Evolutionary conservation across 2,113 vertebrate species (phyloP).

Genomic region (Bathybates hornii): DNA sequence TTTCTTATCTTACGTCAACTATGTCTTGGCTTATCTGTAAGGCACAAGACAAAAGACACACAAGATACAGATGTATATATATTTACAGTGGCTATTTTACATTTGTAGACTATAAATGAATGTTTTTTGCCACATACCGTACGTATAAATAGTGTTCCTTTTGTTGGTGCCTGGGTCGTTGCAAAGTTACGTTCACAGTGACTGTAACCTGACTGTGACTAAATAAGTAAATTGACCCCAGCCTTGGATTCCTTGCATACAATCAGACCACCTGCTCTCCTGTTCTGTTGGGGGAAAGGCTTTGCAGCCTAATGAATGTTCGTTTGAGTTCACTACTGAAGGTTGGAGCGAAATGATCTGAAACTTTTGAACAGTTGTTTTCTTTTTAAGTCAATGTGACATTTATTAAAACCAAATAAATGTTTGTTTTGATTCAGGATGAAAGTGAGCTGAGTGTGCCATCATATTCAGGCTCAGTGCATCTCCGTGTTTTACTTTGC

Average conservation of each 20-base stretch:
- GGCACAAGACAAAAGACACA: not conserved
- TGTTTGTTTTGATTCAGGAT: not conserved
- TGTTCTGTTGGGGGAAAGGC: not conserved
- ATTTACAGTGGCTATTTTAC: not conserved
- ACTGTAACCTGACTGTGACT: conserved; percentile 21
- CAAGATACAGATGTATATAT: not conserved
- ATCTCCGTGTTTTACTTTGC: conserved; percentile 12
- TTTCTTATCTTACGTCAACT: conserved; percentile 11
- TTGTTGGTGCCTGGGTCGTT: not conserved
- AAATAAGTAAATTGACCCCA: conserved; percentile 7
- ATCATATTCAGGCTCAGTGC: not conserved
- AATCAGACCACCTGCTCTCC: conserved; percentile 29
- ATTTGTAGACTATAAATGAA: not conserved
- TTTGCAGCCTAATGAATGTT: not conserved
- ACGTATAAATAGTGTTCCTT: not conserved
- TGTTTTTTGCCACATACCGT: not conserved
- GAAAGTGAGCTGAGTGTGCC: not conserved
- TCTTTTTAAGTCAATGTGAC: not conserved
- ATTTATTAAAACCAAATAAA: not conserved
- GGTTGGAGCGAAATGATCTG: not conserved
- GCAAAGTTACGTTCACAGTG: not conserved
- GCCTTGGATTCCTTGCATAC: conserved; percentile 16
- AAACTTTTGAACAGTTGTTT: not conserved
- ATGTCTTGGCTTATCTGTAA: conserved; percentile 14
- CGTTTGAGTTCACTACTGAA: not conserved